These are phyloP conservation scores for Popillia japonica DNA, from an alignment of 1,140 invertebrate genomes.

Conservation along the genomic window DNA sequence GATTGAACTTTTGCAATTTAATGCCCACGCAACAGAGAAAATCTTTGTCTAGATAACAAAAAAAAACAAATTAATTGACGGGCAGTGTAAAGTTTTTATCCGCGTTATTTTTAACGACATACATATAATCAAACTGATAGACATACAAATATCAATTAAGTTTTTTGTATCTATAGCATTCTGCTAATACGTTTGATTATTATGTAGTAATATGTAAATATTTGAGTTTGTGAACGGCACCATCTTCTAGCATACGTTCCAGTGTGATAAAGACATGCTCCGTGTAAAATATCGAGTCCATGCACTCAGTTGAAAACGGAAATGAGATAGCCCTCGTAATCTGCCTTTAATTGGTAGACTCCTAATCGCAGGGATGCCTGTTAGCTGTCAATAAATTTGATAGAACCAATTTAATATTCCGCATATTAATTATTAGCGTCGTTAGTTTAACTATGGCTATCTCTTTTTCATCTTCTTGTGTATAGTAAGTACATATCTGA, in stretches of 20 bases:
- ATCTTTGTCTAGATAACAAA: too few relatives aligned
- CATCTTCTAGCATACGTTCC: background rate
- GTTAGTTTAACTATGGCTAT: background rate
- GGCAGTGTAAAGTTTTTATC: too few relatives aligned
- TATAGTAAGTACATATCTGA: too few relatives aligned
- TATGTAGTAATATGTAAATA: too few relatives aligned
- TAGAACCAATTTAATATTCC: constrained; percentile 15
- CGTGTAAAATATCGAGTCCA: background rate
- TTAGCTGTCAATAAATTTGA: constrained; percentile 4
- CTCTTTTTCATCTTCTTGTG: background rate
- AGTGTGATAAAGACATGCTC: background rate
- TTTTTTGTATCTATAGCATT: too few relatives aligned
- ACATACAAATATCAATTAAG: too few relatives aligned
- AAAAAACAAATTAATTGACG: too few relatives aligned
- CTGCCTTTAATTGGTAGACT: constrained; percentile 2
- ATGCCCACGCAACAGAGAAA: too few relatives aligned
- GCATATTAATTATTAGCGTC: constrained; percentile 15
- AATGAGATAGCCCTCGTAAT: background rate
- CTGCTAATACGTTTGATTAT: too few relatives aligned
- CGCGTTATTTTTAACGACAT: too few relatives aligned
- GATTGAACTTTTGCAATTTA: too few relatives aligned
- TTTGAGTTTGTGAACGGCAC: background rate
- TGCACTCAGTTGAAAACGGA: background rate
- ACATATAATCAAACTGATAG: too few relatives aligned
- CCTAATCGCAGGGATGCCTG: constrained; percentile 13